Evolutionary conservation across 2,113 vertebrate genomes (phyloP).

Genomic region (Silurus meridionalis): DNA sequence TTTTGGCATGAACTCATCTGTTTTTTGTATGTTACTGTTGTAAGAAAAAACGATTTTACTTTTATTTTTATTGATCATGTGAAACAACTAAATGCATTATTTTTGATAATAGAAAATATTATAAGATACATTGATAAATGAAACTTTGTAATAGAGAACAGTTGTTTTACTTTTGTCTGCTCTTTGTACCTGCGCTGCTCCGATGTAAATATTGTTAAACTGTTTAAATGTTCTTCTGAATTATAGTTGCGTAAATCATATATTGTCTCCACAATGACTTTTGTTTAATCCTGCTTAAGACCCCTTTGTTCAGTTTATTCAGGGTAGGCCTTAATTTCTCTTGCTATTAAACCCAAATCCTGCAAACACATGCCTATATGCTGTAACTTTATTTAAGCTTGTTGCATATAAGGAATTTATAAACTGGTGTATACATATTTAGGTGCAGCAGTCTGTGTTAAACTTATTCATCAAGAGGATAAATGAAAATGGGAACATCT

Average conservation of each 20-base stretch:
- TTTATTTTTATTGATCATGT: neutral
- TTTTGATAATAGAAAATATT: neutral
- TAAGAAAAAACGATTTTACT: neutral
- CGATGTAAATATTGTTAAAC: neutral
- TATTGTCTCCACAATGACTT: neutral
- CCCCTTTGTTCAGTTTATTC: slow-evolving; percentile 7
- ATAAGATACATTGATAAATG: neutral
- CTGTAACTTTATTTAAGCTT: neutral
- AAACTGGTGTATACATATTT: neutral
- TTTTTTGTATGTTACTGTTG: slow-evolving; percentile 2
- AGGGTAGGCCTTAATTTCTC: neutral
- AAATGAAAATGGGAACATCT: neutral
- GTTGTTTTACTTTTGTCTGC: neutral
- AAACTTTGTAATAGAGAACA: neutral
- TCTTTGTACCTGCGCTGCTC: neutral
- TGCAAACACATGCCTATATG: neutral
- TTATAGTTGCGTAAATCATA: slow-evolving; percentile 1
- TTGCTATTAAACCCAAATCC: slow-evolving; percentile 1
- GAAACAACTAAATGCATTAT: neutral
- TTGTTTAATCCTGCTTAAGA: neutral
- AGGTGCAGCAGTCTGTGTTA: neutral
- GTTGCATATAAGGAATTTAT: neutral
- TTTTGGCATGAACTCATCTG: slow-evolving; percentile 7
- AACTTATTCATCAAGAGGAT: neutral
- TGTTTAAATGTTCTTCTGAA: neutral